Conservation (phyloP, 2,113 vertebrate genomes). For the Pogonocichla stellata region DNA sequence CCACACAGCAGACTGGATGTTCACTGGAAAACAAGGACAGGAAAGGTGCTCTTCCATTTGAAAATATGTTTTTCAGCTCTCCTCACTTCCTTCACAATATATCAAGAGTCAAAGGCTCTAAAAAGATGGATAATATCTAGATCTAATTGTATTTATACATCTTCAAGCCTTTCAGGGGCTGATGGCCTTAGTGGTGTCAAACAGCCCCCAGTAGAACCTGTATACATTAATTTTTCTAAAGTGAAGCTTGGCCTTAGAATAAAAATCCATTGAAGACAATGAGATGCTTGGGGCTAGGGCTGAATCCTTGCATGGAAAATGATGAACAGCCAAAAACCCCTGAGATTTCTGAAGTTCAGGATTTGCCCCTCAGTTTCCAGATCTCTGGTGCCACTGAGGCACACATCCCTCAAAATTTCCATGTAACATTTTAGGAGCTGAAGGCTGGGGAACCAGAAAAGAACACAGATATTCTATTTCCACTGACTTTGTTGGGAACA, state of each 20-base stretch:
- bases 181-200: background rate
- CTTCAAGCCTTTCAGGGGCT: background rate
- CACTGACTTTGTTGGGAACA: background rate
- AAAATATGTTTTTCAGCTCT: background rate
- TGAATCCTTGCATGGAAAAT: background rate
- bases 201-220: background rate
- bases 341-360: background rate
- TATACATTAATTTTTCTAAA: background rate
- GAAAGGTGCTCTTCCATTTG: background rate
- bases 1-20: background rate
- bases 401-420: background rate
- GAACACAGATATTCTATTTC: background rate
- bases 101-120: background rate
- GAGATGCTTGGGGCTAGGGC: background rate
- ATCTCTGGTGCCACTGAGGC: background rate
- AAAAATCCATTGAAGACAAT: background rate
- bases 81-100: background rate
- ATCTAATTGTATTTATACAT: background rate
- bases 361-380: background rate
- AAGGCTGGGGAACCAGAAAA: background rate
- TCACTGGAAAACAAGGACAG: background rate
- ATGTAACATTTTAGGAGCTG: accelerated
- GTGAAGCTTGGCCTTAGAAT: background rate
- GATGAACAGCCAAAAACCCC: background rate
- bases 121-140: background rate